Evolutionary conservation across 2,113 vertebrate genomes (phyloP), one percentile per base, ranked within the genome.

Genomic region (Martes martes): DNA sequence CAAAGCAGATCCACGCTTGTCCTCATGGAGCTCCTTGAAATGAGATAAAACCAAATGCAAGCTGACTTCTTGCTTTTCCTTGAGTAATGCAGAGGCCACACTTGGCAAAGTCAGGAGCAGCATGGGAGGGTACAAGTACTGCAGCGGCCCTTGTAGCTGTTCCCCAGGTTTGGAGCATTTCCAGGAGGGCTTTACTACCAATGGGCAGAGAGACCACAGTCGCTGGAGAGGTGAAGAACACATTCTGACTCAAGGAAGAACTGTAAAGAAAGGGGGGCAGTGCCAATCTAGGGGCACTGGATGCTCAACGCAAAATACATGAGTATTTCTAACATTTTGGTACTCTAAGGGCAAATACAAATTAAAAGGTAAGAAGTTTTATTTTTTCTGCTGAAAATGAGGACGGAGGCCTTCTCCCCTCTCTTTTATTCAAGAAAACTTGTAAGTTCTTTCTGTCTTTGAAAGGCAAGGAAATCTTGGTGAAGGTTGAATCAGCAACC

Each of bases 351-450:
- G 11, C 2, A 71, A 88, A 82, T 55, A 47, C 31, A 78, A 83
- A 36, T 88, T 8, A 63, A 84, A 73, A 84, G 65, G 63, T 45
- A 91, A 91, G 6, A 59, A 47, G 6, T 26, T 15, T 67, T 42
- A 84, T 79, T 84, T 10, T 94, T 45, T 36, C 55, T 69, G 9
- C 69, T 84, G 26, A 89, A 84, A 78, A 83, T 55, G 82, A 93
- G 50, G 24, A 11, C 3, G 11, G 45, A 31, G 36, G 36, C 19
- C 1, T 83, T 36, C 21, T 36, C n/a, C 21, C 6, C 9, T 45
- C 47, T 9, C 28, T 67, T 57, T 76, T 57, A 47, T 76, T 57
- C 55, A 31, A 65, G 36, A 69, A 69, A 76, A 83, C 36, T 19
- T 93, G 6, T 24, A 78, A 45, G 11, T 63, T 92, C 36, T 82